A percentile compares a stretch with the other conserved stretches of the same genome.
phyloP scores from a whole-genome alignment of 1,140 invertebrate genomes.

The Ectropis grisescens region DNA sequence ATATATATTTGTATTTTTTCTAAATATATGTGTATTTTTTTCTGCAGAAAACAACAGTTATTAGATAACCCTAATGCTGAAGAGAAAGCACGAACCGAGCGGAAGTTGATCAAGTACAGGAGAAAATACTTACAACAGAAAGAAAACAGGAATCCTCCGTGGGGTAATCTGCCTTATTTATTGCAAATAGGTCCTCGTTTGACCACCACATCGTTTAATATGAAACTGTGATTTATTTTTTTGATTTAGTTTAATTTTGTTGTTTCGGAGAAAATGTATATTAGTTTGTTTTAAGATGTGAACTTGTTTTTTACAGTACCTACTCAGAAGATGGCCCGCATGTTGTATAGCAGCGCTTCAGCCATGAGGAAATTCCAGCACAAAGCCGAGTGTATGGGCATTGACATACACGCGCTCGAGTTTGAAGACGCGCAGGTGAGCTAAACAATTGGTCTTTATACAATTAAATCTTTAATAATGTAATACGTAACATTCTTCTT shows the following conservation, averaged over 20 bases:
- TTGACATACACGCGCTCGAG: constrained; percentile 83
- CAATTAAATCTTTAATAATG: too few species aligned
- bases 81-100: constrained; percentile 80
- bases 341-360: constrained; percentile 91
- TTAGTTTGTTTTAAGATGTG: too few species aligned
- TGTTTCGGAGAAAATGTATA: too few species aligned
- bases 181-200: too few species aligned
- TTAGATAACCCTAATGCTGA: constrained; percentile 69
- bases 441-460: too few species aligned
- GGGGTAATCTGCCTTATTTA: constrained; percentile 75
- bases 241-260: too few species aligned
- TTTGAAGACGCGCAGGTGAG: constrained; percentile 81
- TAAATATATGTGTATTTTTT: too few species aligned
- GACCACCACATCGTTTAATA: too few species aligned
- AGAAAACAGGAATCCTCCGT: constrained; percentile 81
- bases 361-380: constrained; percentile 85
- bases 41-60: constrained; percentile 46
- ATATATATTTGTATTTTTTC: too few species aligned
- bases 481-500: too few species aligned
- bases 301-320: too few species aligned
- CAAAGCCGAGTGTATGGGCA: constrained; percentile 93
- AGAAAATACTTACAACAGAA: constrained; percentile 83
- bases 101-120: constrained; percentile 83
- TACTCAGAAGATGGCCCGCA: constrained; percentile 93
- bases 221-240: too few species aligned